Percentiles rank a stretch among this genome's conserved stretches.
Evolutionary conservation across 37 sponge, comb jelly and placozoan genomes (phyloP).

Genomic region (Haliclona indistincta): DNA sequence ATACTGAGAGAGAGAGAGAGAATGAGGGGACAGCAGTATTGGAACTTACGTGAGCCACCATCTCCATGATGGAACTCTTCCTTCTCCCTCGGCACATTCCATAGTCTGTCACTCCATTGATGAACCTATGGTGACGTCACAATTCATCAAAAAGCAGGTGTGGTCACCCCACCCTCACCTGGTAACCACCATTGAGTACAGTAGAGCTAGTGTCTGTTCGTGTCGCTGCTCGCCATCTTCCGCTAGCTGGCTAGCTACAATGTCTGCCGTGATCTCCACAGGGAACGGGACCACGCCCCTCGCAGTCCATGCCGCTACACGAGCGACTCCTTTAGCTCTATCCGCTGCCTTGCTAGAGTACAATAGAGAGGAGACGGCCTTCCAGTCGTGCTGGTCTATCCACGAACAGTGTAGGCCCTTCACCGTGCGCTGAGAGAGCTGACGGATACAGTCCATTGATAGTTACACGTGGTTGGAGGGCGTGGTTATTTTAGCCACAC

Average conservation of each 20-base stretch:
- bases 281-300: slow-evolving; percentile 30
- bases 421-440: not conserved
- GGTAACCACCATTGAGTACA: slow-evolving; percentile 39
- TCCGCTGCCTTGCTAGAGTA: slow-evolving; percentile 13
- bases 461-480: too few species aligned
- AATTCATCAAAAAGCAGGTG: not conserved
- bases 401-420: slow-evolving; percentile 6
- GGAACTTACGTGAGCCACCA: not conserved
- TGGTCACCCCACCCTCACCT: slow-evolving; percentile 22
- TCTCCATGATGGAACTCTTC: not conserved
- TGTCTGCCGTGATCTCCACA: slow-evolving; percentile 51
- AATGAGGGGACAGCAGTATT: not conserved
- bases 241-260: slow-evolving; percentile 8
- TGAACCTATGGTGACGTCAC: slow-evolving; percentile 7
- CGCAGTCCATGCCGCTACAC: slow-evolving; percentile 62
- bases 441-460: too few species aligned
- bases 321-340: slow-evolving; percentile 5
- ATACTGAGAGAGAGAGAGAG: slow-evolving; percentile 3
- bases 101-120: slow-evolving; percentile 28
- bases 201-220: slow-evolving; percentile 4
- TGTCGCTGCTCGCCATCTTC: slow-evolving; percentile 8
- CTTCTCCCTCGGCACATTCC: not conserved
- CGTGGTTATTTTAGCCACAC: too few species aligned
- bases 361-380: slow-evolving; percentile 32
- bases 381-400: slow-evolving; percentile 23